Evolutionary conservation across 2,113 vertebrate species (phyloP).

Genomic region (Cololabis saira): DNA sequence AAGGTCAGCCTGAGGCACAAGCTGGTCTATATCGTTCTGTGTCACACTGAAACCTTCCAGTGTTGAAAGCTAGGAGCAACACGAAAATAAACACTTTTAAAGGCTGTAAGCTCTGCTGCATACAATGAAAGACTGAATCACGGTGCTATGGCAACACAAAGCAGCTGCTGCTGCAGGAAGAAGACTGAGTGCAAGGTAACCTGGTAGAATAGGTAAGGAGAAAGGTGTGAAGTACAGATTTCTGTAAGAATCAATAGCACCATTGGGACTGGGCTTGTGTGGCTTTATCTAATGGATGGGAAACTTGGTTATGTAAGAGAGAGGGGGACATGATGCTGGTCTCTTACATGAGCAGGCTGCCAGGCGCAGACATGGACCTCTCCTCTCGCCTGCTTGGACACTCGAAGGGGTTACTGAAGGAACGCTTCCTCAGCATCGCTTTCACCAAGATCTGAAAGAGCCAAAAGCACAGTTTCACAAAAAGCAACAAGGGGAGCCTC

Average conservation of each 20-base stretch:
- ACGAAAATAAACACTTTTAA: conserved; percentile 60
- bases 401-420: conserved; percentile 97
- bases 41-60: conserved; percentile 17
- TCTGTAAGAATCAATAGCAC: conserved; percentile 1
- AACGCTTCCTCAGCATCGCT: conserved; percentile 97
- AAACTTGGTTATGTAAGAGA: background rate
- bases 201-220: conserved; percentile 50
- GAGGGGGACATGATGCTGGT: background rate
- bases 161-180: conserved; percentile 58
- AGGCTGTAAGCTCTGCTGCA: conserved; percentile 52
- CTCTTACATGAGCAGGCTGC: conserved; percentile 92
- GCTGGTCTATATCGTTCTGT: conserved; percentile 7
- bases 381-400: conserved; percentile 89
- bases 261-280: background rate
- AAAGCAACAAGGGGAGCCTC: no score
- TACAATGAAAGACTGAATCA: conserved; percentile 64
- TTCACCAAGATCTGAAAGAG: conserved; percentile 92
- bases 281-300: background rate
- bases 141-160: conserved; percentile 74
- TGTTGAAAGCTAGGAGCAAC: conserved; percentile 35
- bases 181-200: conserved; percentile 50
- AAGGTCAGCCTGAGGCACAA: conserved; percentile 39
- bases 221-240: conserved; percentile 32
- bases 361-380: conserved; percentile 94
- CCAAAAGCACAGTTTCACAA: background rate